Evolutionary conservation across 2,113 vertebrate genomes (phyloP).

Genomic region (Ceratotherium simum): DNA sequence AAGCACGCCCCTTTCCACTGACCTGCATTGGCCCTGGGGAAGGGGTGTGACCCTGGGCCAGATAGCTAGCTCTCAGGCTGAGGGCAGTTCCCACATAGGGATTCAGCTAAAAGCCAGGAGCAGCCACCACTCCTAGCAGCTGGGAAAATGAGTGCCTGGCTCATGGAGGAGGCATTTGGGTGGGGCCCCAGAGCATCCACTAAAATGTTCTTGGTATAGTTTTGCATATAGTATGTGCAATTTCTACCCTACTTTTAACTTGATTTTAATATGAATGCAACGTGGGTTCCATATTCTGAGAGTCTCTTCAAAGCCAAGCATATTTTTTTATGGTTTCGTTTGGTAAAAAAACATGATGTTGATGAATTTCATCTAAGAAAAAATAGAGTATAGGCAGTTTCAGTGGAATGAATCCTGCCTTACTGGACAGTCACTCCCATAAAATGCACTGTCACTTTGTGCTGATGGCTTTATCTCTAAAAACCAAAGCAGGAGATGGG

Average conservation of each 20-base stretch:
- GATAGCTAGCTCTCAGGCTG: background rate
- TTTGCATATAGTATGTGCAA: background rate
- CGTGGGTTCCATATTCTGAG: background rate
- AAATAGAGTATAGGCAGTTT: background rate
- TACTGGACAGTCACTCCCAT: background rate
- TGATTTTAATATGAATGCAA: background rate
- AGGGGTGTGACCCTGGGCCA: background rate
- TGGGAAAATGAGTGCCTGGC: background rate
- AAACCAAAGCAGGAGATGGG: background rate
- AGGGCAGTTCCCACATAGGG: background rate
- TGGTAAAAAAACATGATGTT: background rate
- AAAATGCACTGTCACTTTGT: background rate
- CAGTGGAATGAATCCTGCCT: background rate
- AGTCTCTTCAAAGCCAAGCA: background rate
- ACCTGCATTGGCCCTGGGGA: too few species aligned
- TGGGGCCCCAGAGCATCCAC: background rate
- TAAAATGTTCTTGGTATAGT: background rate
- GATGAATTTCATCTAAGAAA: background rate
- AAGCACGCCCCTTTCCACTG: fast-evolving
- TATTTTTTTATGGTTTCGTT: slow-evolving; percentile 1
- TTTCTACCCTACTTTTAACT: background rate
- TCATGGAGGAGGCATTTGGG: background rate
- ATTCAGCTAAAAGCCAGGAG: background rate
- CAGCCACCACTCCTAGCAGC: background rate
- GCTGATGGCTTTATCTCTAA: background rate